Evolutionary conservation across 2,888 invertebrate genomes (phyloP).

Genomic region (Hydrotaea diabolus): DNA sequence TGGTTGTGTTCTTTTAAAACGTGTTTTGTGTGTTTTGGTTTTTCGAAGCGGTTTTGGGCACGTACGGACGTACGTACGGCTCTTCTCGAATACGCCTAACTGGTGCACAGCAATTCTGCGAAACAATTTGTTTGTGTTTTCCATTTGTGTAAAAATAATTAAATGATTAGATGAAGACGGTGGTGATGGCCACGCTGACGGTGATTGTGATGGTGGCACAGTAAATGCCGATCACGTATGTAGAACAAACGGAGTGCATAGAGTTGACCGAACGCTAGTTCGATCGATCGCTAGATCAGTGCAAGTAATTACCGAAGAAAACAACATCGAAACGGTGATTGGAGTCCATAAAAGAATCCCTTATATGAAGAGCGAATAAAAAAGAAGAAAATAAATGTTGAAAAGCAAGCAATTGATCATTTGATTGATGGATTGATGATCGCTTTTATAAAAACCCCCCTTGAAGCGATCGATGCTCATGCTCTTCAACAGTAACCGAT

Average conservation of each 20-base stretch:
- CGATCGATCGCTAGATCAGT: background rate
- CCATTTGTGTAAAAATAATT: conserved; percentile 59
- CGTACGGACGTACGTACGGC: conserved; percentile 50
- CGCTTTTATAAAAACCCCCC: background rate
- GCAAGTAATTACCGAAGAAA: conserved; percentile 21
- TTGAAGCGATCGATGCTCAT: background rate
- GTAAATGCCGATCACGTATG: conserved; percentile 75
- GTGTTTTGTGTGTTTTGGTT: conserved; percentile 43
- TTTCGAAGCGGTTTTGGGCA: conserved; percentile 44
- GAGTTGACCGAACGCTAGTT: background rate
- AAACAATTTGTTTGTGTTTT: conserved; percentile 59
- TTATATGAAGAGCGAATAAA: no score
- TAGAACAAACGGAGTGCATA: conserved; percentile 75
- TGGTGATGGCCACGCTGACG: conserved; percentile 15
- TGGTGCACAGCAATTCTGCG: conserved; percentile 45
- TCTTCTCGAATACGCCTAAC: conserved; percentile 26
- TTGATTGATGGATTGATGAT: conserved; percentile 41
- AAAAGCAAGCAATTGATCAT: conserved; percentile 27
- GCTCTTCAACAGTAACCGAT: background rate
- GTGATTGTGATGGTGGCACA: conserved; percentile 17
- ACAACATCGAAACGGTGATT: background rate
- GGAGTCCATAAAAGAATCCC: conserved; percentile 20
- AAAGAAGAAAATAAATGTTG: background rate
- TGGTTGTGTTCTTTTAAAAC: conserved; percentile 30
- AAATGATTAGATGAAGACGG: conserved; percentile 54